Conservation (phyloP, 2,113 vertebrate species). For the Antigone vipio region DNA sequence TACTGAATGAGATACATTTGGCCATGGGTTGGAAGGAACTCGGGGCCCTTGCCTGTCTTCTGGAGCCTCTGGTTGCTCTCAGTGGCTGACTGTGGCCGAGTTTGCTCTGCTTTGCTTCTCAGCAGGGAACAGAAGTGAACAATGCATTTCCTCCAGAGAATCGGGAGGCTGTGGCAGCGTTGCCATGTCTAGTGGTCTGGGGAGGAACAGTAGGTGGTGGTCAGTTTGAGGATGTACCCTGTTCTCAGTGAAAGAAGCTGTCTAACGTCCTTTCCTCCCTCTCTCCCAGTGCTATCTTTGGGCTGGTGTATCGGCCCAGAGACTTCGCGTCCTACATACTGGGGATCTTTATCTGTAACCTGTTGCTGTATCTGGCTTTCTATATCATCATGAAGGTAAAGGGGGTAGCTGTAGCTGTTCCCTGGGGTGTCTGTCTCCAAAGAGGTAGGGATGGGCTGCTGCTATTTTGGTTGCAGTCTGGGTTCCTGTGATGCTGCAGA, state of each 20-base stretch:
- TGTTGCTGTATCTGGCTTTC: conserved; percentile 82
- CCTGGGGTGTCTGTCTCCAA: background rate
- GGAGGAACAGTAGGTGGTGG: background rate
- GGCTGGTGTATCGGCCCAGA: conserved; percentile 74
- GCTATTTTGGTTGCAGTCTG: background rate
- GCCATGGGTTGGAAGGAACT: background rate
- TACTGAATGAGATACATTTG: background rate
- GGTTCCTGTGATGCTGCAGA: background rate
- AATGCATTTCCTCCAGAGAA: background rate
- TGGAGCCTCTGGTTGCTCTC: background rate
- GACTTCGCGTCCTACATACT: conserved; percentile 83
- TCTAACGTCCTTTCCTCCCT: background rate
- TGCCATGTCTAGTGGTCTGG: background rate
- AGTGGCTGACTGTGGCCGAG: background rate
- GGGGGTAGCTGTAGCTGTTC: background rate
- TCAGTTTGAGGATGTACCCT: background rate
- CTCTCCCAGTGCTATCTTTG: conserved; percentile 74
- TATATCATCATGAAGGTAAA: conserved; percentile 87
- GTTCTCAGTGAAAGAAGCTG: background rate
- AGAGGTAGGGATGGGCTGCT: background rate
- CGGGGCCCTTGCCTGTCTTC: background rate
- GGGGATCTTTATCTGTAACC: conserved; percentile 82
- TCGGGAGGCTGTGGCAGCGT: background rate
- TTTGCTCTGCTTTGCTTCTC: background rate
- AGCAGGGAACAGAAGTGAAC: background rate